phyloP scores from a whole-genome alignment of 2,113 vertebrate genomes.

The Trichomycterus rosablanca region DNA sequence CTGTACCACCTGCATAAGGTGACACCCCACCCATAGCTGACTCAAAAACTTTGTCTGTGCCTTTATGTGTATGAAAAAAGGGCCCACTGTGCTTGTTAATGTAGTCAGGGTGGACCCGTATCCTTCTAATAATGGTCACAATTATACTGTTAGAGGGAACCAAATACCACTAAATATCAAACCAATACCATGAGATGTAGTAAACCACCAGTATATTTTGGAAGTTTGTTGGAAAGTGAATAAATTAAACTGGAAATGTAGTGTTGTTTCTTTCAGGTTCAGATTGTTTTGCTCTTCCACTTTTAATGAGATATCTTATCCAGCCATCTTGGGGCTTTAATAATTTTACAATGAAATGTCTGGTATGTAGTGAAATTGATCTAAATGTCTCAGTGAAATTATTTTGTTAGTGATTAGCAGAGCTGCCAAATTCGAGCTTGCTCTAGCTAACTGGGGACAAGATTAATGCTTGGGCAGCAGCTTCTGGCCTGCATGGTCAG shows the following conservation, averaged over 20 bases:
- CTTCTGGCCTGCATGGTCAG: slow-evolving; percentile 49
- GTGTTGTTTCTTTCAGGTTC: no score
- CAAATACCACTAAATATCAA: slow-evolving; percentile 14
- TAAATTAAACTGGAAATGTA: no score
- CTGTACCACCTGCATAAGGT: slow-evolving; percentile 50
- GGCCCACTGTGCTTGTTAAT: slow-evolving; percentile 35
- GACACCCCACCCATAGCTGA: slow-evolving; percentile 59
- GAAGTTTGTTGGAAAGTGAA: no score
- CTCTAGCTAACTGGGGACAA: slow-evolving; percentile 14
- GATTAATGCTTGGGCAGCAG: slow-evolving; percentile 37
- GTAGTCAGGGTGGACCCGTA: slow-evolving; percentile 37
- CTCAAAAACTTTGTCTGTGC: slow-evolving; percentile 45
- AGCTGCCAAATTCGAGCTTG: slow-evolving; percentile 39
- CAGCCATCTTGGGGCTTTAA: slow-evolving; percentile 59
- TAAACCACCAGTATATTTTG: background rate
- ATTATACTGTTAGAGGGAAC: slow-evolving; percentile 30
- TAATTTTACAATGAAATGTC: slow-evolving; percentile 69
- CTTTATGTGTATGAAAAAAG: slow-evolving; percentile 41
- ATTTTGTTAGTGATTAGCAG: slow-evolving; percentile 45
- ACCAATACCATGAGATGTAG: background rate
- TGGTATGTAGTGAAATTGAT: slow-evolving; percentile 55
- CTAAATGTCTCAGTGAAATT: slow-evolving; percentile 53
- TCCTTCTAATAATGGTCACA: slow-evolving; percentile 29
- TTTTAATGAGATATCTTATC: slow-evolving; percentile 30
- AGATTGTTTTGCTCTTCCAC: slow-evolving; percentile 35